phyloP scores from a whole-genome alignment of 1,140 invertebrate genomes.

The Palaemon carinicauda region DNA sequence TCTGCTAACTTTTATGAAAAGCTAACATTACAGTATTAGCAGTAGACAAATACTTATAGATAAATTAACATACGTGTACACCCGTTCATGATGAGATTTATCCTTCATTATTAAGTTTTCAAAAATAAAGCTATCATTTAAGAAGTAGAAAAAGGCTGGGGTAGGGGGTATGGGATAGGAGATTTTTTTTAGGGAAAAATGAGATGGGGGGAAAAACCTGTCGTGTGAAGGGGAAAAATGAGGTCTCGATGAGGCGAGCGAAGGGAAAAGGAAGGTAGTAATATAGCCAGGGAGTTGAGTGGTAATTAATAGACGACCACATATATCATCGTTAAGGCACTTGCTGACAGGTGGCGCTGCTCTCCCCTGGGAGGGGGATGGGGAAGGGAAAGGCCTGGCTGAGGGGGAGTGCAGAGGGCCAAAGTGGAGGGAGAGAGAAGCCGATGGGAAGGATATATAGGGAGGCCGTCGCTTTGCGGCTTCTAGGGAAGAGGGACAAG shows the following conservation, averaged over 20 bases:
- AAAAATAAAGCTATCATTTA: not conserved
- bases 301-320: conserved; percentile 58
- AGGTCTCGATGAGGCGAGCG: conserved; percentile 39
- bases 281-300: conserved; percentile 51
- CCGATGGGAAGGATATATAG: not conserved
- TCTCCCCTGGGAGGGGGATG: not conserved
- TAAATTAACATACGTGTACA: too few species aligned
- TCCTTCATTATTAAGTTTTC: too few species aligned
- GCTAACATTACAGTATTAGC: too few species aligned
- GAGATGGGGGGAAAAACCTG: conserved; percentile 20
- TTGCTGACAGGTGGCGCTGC: conserved; percentile 53
- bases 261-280: conserved; percentile 49
- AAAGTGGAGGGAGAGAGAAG: not conserved
- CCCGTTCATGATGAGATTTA: too few species aligned
- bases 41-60: too few species aligned
- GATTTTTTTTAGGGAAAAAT: not conserved
- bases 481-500: not conserved
- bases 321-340: conserved; percentile 59
- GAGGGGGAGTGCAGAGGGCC: not conserved
- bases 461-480: not conserved
- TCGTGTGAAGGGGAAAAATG: conserved; percentile 45
- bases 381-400: not conserved
- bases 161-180: too few species aligned
- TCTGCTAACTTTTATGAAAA: too few species aligned
- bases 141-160: too few species aligned